Percentiles rank a stretch among this genome's conserved stretches.
phyloP scores from a whole-genome alignment of 2,797 vertebrate genomes.

The Hozukius guyotensis region DNA sequence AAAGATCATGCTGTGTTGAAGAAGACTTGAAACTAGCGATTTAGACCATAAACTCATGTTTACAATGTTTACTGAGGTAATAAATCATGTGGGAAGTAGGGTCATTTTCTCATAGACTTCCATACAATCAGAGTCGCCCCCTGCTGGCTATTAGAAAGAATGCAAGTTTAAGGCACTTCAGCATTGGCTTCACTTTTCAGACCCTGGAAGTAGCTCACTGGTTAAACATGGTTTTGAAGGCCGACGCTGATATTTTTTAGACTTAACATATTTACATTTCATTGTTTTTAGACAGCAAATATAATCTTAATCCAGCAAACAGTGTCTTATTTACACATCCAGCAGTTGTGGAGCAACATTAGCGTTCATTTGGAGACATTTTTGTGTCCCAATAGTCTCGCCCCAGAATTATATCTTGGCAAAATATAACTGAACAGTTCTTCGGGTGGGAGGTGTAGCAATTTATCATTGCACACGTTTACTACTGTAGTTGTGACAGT shows the following conservation, averaged over 20 bases:
- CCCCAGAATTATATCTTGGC: background rate
- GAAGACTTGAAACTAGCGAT: no score
- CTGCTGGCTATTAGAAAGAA: background rate
- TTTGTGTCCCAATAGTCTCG: background rate
- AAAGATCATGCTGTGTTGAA: no score
- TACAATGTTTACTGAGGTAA: no score
- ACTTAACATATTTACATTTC: background rate
- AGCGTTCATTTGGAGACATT: background rate
- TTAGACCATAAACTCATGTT: no score
- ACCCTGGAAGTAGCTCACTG: no score
- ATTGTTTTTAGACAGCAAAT: background rate
- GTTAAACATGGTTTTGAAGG: no score
- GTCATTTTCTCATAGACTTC: background rate
- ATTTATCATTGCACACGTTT: background rate
- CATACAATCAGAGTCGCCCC: background rate
- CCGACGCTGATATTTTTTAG: background rate
- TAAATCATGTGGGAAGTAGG: no score
- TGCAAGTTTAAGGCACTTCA: background rate
- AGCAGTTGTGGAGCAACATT: background rate
- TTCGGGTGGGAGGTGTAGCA: fast-evolving
- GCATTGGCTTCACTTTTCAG: background rate
- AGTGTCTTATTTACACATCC: background rate
- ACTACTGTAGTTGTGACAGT: no score
- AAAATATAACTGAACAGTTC: background rate
- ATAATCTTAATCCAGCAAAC: background rate